Evolutionary conservation across 2,888 invertebrate species (phyloP).

Genomic region (Chrysolina haemoptera): DNA sequence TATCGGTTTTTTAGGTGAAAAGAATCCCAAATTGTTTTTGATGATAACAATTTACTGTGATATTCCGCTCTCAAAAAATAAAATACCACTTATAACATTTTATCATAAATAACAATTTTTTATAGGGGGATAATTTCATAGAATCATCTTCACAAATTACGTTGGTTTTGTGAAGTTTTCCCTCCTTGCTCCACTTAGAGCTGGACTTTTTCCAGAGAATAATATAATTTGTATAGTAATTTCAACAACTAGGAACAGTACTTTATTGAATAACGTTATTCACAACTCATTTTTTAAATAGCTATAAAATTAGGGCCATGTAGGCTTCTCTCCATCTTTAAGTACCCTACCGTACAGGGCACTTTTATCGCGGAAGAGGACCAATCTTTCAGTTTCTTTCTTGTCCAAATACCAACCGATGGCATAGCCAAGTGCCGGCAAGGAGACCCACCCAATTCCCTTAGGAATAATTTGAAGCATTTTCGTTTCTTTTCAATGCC

Average conservation of each 20-base stretch:
- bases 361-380: constrained; percentile 84
- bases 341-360: constrained; percentile 80
- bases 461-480: constrained; percentile 74
- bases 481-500: constrained; percentile 60
- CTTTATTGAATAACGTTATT: not conserved
- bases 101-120: too few species aligned
- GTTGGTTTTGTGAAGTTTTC: too few species aligned
- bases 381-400: constrained; percentile 81
- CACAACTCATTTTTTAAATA: constrained; percentile 19
- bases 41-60: too few species aligned
- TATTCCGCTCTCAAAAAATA: too few species aligned
- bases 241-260: not conserved
- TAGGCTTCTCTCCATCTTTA: constrained; percentile 79
- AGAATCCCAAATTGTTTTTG: too few species aligned
- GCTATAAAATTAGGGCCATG: constrained; percentile 75
- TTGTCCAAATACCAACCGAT: constrained; percentile 79
- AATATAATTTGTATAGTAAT: not conserved
- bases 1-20: too few species aligned
- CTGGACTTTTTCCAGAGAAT: too few species aligned
- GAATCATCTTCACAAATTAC: too few species aligned
- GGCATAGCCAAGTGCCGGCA: constrained; percentile 75
- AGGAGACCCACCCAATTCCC: constrained; percentile 68
- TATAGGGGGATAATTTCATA: too few species aligned
- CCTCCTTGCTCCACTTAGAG: too few species aligned
- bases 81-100: too few species aligned